These are phyloP conservation scores for Baryphthengus martii DNA, from an alignment of 2,113 vertebrate genomes.

Conservation along the genomic window DNA sequence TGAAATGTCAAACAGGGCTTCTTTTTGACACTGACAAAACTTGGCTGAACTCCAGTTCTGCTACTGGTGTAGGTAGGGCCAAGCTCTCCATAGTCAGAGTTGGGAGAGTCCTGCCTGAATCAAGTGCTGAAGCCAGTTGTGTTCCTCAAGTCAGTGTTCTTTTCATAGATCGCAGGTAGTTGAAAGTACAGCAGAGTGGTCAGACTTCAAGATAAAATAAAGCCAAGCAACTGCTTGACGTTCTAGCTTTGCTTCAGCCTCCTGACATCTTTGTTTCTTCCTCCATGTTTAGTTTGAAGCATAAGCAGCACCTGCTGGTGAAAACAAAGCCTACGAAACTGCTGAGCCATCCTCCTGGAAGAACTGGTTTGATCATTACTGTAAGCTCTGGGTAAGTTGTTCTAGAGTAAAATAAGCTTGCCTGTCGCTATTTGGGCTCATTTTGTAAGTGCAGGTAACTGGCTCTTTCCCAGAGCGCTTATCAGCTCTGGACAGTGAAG, in stretches of 20 bases:
- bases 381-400: neutral
- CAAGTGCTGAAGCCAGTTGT: neutral
- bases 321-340: neutral
- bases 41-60: neutral
- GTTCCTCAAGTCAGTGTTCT: rapidly evolving
- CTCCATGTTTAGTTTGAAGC: neutral
- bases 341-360: constrained; percentile 1
- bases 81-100: neutral
- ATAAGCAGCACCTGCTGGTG: constrained; percentile 54
- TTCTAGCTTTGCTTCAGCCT: neutral
- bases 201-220: neutral
- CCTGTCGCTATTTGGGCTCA: neutral
- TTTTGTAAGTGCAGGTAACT: neutral
- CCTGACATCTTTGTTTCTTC: neutral
- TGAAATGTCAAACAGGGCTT: neutral
- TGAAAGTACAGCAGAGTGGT: neutral
- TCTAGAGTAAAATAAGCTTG: neutral
- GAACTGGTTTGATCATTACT: neutral
- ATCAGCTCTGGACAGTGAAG: neutral
- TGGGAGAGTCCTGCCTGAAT: neutral
- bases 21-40: neutral
- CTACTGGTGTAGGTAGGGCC: neutral
- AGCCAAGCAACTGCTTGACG: neutral
- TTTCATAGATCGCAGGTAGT: rapidly evolving
- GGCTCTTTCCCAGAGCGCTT: neutral